Conservation (phyloP, 2,113 vertebrate genomes). For the Pterocles gutturalis region DNA sequence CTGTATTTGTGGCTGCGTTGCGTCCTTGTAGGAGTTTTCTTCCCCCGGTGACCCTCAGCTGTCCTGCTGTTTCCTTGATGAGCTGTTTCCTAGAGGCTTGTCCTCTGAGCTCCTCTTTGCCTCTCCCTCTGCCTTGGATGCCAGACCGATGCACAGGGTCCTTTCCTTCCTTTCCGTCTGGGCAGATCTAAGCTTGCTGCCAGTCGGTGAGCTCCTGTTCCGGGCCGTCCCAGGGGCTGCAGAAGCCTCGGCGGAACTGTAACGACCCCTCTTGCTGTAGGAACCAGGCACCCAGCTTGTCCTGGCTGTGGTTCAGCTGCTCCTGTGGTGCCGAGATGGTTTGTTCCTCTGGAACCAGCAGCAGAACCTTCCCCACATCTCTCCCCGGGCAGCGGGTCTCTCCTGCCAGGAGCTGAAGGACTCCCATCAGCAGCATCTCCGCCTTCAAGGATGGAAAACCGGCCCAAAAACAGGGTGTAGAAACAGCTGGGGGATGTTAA, state of each 20-base stretch:
- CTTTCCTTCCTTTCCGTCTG: neutral
- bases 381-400: neutral
- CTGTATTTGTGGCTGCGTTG: neutral
- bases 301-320: fast-evolving
- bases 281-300: fast-evolving
- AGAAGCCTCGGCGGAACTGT: fast-evolving
- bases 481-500: neutral
- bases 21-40: neutral
- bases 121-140: neutral
- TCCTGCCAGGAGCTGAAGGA: neutral
- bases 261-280: fast-evolving
- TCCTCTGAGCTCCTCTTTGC: neutral
- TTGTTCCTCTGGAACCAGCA: neutral
- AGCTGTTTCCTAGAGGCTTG: neutral
- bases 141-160: fast-evolving
- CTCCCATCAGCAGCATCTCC: neutral
- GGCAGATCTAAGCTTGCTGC: no score
- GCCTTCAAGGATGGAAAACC: neutral
- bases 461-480: neutral
- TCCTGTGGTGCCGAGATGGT: fast-evolving
- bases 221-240: neutral
- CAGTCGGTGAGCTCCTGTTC: neutral
- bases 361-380: neutral
- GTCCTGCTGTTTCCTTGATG: neutral
- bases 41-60: neutral